Conservation (phyloP, 2,888 invertebrate species). For the Prostheceraeus crozeri region DNA sequence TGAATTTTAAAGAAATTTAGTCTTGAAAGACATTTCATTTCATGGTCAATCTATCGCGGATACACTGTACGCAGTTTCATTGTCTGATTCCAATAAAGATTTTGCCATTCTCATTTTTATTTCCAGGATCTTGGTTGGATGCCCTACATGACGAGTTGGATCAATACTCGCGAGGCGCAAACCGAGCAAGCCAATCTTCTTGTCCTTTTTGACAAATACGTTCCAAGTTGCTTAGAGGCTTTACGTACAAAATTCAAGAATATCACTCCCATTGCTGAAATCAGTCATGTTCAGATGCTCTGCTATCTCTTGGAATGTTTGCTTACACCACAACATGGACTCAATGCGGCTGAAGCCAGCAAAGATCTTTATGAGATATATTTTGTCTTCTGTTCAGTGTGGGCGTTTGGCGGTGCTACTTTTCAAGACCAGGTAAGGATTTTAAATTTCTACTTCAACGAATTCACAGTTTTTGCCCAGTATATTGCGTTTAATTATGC, state of each 20-base stretch:
- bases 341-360: conserved; percentile 73
- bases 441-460: too few species aligned
- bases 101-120: neutral
- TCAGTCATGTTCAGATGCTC: conserved; percentile 79
- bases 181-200: conserved; percentile 70
- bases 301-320: conserved; percentile 79
- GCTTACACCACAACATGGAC: conserved; percentile 67
- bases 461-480: too few species aligned
- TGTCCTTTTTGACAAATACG: conserved; percentile 91
- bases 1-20: too few species aligned
- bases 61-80: too few species aligned
- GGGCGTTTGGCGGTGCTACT: conserved; percentile 96
- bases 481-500: too few species aligned
- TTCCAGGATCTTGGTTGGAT: conserved; percentile 75
- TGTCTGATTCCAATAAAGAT: neutral
- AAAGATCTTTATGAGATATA: conserved; percentile 91
- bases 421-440: conserved; percentile 68
- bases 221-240: conserved; percentile 80
- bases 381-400: conserved; percentile 87
- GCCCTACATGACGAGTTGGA: conserved; percentile 79
- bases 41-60: too few species aligned
- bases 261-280: conserved; percentile 86
- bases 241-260: conserved; percentile 81
- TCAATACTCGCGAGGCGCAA: conserved; percentile 60
- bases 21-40: too few species aligned